Evolutionary conservation across 2,797 vertebrate species (phyloP), one percentile per base, ranked within the genome.

Genomic region (Pangasius sanitwongsei): DNA sequence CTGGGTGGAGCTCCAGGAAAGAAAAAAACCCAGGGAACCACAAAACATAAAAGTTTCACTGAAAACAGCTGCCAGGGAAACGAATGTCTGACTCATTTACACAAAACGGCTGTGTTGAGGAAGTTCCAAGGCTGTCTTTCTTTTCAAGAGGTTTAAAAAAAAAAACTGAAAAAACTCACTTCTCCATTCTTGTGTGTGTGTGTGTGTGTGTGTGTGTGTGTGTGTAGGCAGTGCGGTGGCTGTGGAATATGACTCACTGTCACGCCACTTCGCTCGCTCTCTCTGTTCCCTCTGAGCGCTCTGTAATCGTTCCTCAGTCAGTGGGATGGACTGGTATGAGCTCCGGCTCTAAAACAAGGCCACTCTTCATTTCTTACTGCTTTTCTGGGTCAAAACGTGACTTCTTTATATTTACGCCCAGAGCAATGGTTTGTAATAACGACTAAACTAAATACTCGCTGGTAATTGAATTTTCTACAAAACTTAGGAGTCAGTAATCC

Each of bases 181-280:
- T 57, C 53, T 59, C 44, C 1, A n/a, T 69, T 50, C 7, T 2
- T 57, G 4, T 63, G 0, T 65, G 59, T 16, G 37, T 57, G 15
- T 34, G 37, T 41, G 11, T 74, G 84, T 70, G 37, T 69, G 34
- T 28, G 69, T 20, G 69, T 59, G n/a, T 25, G 48, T 85, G 48
- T 72, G 67, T 74, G 69, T 41, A 34, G 70, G 67, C 70, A 53
- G 86, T 31, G 53, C 34, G 41, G 86, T 88, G 85, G 82, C 34
- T 78, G 44, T 91, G 67, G 16, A 34, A 61, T 86, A 55, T 92
- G 91, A 92, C 83, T 92, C 87, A 87, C 65, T 78, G 55, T 90
- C 50, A 81, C 37, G 13, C 65, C 74, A 53, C 83, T 87, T 89
- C 84, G 25, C 77, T 85, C 77, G 77, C 44, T 72, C 41, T 72